A percentile compares a stretch with the other conserved stretches of the same genome.
These are phyloP conservation scores for Apotomis turbidana DNA, from an alignment of 2,888 invertebrate genomes.

Conservation along the genomic window DNA sequence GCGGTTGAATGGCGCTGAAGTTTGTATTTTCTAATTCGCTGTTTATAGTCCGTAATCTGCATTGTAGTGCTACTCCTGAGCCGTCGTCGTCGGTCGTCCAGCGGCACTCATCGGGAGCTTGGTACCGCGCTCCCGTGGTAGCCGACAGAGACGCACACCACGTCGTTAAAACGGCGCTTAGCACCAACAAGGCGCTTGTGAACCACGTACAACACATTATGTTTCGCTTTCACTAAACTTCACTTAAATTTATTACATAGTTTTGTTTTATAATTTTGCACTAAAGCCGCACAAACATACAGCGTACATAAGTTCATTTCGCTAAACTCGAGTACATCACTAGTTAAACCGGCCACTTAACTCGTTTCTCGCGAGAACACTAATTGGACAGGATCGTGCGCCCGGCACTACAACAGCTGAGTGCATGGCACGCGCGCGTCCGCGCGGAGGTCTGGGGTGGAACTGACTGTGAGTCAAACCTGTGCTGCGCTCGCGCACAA, in stretches of 20 bases:
- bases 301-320: conserved; percentile 69
- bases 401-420: conserved; percentile 58
- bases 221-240: conserved; percentile 65
- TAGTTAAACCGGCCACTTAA: conserved; percentile 80
- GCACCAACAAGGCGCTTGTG: conserved; percentile 71
- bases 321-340: conserved; percentile 67
- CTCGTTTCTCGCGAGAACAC: conserved; percentile 81
- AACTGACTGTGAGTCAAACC: conserved; percentile 79
- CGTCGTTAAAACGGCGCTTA: conserved; percentile 70
- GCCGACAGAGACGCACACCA: conserved; percentile 78
- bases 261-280: conserved; percentile 70
- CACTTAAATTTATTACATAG: conserved; percentile 76
- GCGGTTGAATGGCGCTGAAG: conserved; percentile 92
- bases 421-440: conserved; percentile 72
- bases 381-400: conserved; percentile 81
- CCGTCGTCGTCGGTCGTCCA: conserved; percentile 89
- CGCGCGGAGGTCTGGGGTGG: conserved; percentile 79
- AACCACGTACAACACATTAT: conserved; percentile 76
- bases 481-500: conserved; percentile 85
- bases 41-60: conserved; percentile 90
- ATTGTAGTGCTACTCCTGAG: conserved; percentile 88
- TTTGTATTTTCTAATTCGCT: conserved; percentile 92
- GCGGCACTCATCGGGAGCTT: conserved; percentile 92
- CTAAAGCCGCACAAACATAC: conserved; percentile 66
- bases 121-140: conserved; percentile 85